Conservation (phyloP, 2,113 vertebrate species). For the Merops nubicus region DNA sequence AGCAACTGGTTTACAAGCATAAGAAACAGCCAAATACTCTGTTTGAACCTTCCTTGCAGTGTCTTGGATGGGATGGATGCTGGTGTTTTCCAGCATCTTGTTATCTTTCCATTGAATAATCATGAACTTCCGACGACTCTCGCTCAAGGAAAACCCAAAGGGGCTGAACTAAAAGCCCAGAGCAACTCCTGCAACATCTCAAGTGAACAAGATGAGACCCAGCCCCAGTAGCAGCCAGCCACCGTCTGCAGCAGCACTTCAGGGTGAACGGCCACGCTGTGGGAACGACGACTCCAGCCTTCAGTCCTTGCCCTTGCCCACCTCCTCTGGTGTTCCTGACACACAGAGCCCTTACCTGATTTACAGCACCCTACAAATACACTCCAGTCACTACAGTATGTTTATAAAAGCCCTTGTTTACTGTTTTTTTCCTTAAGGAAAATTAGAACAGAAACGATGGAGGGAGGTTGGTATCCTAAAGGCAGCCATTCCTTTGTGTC, state of each 20-base stretch:
- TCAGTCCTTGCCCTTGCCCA: background rate
- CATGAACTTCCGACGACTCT: background rate
- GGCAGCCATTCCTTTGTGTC: too few relatives aligned
- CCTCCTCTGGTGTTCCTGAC: too few relatives aligned
- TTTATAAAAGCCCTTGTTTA: background rate
- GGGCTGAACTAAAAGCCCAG: background rate
- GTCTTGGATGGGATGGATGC: background rate
- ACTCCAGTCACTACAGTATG: fast-evolving
- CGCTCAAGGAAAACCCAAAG: background rate
- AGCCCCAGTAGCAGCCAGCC: background rate
- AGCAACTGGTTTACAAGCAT: background rate
- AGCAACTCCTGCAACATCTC: background rate
- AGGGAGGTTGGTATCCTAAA: background rate
- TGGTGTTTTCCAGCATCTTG: background rate
- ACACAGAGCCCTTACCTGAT: background rate
- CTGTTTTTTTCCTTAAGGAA: background rate
- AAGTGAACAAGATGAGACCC: background rate
- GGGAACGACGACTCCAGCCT: background rate
- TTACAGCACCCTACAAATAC: background rate
- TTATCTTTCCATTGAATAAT: background rate
- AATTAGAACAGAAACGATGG: background rate
- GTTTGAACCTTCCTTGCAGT: background rate
- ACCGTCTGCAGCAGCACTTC: background rate
- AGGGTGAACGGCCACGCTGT: fast-evolving
- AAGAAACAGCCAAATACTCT: background rate